A percentile compares a stretch with the other conserved stretches of the same genome.
Conservation (phyloP, 2,113 vertebrate genomes). For the Zosterops lateralis region DNA sequence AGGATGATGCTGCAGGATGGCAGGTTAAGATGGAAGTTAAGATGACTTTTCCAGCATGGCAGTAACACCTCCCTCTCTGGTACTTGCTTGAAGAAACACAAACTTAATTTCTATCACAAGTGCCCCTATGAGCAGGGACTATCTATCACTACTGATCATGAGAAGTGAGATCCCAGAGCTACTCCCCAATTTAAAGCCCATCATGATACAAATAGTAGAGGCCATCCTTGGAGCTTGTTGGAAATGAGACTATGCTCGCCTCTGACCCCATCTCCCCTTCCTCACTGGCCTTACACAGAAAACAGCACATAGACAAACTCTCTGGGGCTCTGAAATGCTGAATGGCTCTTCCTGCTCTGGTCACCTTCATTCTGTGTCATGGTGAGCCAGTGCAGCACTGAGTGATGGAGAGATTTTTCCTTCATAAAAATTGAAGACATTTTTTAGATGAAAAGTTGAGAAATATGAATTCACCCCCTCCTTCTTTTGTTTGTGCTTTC, state of each 20-base stretch:
- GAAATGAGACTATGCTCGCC: neutral
- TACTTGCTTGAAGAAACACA: neutral
- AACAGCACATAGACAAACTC: neutral
- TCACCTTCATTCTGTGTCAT: neutral
- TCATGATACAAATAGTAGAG: neutral
- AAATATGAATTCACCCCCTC: neutral
- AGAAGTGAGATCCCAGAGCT: neutral
- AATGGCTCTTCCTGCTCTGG: neutral
- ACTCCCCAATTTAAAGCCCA: neutral
- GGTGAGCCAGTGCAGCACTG: neutral
- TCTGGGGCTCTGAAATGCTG: neutral
- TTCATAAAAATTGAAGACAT: neutral
- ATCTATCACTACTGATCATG: neutral
- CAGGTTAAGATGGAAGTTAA: neutral
- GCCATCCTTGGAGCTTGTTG: neutral
- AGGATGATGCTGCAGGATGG: rapidly evolving
- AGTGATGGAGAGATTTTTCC: neutral
- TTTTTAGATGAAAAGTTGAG: neutral
- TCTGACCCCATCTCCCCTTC: neutral
- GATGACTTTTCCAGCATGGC: neutral
- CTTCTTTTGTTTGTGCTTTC: neutral
- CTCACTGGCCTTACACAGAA: neutral
- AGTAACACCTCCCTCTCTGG: neutral
- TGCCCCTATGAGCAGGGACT: neutral
- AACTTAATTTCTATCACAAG: neutral